A percentile compares a stretch with the other conserved stretches of the same genome.
Evolutionary conservation across 2,797 vertebrate species (phyloP).

Genomic region (Neoniphon sammara): DNA sequence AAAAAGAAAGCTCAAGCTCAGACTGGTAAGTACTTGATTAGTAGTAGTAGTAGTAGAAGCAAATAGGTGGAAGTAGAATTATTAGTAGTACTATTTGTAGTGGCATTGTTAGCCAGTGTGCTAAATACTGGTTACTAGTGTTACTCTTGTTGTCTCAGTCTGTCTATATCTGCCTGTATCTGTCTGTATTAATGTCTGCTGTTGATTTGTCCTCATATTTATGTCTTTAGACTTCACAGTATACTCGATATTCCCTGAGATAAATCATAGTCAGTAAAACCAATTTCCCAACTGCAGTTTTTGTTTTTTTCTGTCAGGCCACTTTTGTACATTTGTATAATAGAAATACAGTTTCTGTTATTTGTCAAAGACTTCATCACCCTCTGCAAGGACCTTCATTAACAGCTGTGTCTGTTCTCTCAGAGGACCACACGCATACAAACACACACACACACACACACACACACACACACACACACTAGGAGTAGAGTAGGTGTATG

Average conservation of each 20-base stretch:
- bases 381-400: neutral
- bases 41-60: too few relatives aligned
- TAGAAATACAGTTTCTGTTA: slow-evolving; percentile 6
- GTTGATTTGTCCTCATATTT: too few relatives aligned
- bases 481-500: slow-evolving; percentile 18
- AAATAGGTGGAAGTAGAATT: neutral
- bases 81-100: neutral
- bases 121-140: neutral
- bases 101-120: neutral
- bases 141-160: neutral
- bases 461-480: slow-evolving; percentile 2
- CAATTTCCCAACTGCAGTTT: neutral
- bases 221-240: neutral
- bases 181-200: neutral
- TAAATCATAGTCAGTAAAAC: neutral
- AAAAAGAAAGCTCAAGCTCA: slow-evolving; percentile 60
- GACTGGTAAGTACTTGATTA: slow-evolving; percentile 55
- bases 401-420: slow-evolving; percentile 10
- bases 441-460: slow-evolving; percentile 21
- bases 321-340: neutral
- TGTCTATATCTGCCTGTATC: neutral
- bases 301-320: neutral
- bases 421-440: slow-evolving; percentile 17
- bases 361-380: slow-evolving; percentile 1
- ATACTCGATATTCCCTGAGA: neutral